These are phyloP conservation scores for Indri indri DNA, from an alignment of 2,113 vertebrate species.

Conservation along the genomic window DNA sequence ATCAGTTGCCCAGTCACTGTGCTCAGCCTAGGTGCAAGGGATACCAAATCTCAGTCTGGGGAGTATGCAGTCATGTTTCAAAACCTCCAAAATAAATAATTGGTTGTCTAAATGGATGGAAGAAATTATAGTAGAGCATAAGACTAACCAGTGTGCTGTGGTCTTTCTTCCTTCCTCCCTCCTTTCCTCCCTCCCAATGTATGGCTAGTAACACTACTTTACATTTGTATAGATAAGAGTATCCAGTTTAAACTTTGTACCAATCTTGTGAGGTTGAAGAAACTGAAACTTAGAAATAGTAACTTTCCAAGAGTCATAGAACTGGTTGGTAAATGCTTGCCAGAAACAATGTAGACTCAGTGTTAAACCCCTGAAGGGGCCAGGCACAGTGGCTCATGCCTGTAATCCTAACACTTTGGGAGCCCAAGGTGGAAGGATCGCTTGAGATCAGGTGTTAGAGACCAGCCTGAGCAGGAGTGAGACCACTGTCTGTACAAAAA, in stretches of 20 bases:
- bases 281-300: neutral
- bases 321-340: neutral
- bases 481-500: too few relatives aligned
- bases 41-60: neutral
- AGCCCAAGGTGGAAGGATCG: too few relatives aligned
- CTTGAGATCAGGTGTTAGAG: too few relatives aligned
- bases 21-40: neutral
- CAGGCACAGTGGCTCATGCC: too few relatives aligned
- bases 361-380: neutral
- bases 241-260: neutral
- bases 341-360: neutral
- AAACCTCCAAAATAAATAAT: neutral
- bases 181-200: neutral
- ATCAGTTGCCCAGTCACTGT: neutral
- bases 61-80: neutral
- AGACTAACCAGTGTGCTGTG: neutral
- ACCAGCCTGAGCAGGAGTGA: too few relatives aligned
- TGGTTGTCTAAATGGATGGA: neutral
- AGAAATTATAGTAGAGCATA: neutral
- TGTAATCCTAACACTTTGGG: too few relatives aligned
- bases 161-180: neutral
- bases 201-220: neutral
- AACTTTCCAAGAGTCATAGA: neutral
- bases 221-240: neutral
- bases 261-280: neutral